These are phyloP conservation scores for Serilophus lunatus DNA, from an alignment of 2,113 vertebrate species.

Conservation along the genomic window DNA sequence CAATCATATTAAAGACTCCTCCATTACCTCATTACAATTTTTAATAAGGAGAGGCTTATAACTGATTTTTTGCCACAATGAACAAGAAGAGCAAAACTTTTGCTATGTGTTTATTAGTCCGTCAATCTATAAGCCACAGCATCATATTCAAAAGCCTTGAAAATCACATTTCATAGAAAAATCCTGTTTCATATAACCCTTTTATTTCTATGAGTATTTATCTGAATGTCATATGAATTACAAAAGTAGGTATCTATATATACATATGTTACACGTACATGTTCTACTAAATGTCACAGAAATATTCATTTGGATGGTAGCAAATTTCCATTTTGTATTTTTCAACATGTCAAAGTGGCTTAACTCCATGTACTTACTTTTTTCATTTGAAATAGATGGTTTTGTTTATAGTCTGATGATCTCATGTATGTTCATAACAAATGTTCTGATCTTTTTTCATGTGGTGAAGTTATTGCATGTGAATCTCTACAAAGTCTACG, in stretches of 20 bases:
- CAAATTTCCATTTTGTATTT: neutral
- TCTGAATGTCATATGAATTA: neutral
- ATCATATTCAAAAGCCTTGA: neutral
- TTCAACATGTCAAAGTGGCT: conserved; percentile 3
- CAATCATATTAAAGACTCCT: neutral
- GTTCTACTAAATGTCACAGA: neutral
- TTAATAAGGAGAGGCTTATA: neutral
- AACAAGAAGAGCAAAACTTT: neutral
- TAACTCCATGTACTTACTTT: conserved; percentile 15
- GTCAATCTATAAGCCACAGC: neutral
- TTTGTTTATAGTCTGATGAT: conserved; percentile 50
- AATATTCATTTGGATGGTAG: neutral
- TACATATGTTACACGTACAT: neutral
- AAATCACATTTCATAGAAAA: neutral
- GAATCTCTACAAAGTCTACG: neutral
- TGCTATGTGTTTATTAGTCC: neutral
- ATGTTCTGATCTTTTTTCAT: conserved; percentile 36
- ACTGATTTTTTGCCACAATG: neutral
- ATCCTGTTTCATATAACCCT: neutral
- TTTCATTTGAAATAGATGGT: conserved; percentile 53
- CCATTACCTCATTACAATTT: neutral
- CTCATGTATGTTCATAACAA: conserved; percentile 49
- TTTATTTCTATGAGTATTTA: neutral
- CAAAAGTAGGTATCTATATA: neutral
- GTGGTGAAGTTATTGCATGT: conserved; percentile 5